A percentile compares a stretch with the other conserved stretches of the same genome.
phyloP scores from a whole-genome alignment of 2,797 vertebrate genomes.

The Enteromius mattozi region DNA sequence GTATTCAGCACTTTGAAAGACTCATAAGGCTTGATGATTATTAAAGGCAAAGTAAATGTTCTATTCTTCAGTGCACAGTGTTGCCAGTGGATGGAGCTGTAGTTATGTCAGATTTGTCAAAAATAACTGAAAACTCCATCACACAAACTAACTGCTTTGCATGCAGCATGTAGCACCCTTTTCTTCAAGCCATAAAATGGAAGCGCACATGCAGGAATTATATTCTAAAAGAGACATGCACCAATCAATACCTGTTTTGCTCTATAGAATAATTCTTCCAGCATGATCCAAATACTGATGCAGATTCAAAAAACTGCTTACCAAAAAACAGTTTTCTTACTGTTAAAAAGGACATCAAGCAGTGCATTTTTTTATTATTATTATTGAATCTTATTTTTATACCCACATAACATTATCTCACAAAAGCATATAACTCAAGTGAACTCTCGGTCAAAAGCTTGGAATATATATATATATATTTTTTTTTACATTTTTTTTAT shows the following conservation, averaged over 20 bases:
- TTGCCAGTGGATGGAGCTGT: conserved; percentile 40
- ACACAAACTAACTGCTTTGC: conserved; percentile 5
- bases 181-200: conserved; percentile 33
- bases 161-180: conserved; percentile 11
- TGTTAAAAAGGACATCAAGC: conserved; percentile 1
- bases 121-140: conserved; percentile 26
- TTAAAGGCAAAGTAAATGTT: not conserved
- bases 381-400: conserved; percentile 19
- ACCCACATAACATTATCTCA: not conserved
- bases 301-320: conserved; percentile 8
- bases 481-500: not conserved
- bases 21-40: not conserved
- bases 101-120: not conserved
- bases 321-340: not conserved
- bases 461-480: not conserved
- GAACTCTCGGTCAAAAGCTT: not conserved
- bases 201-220: conserved; percentile 16
- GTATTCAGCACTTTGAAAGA: not conserved
- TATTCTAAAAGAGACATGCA: conserved; percentile 30
- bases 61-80: not conserved
- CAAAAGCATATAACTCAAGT: not conserved
- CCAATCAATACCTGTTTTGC: conserved; percentile 24
- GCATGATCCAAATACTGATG: not conserved
- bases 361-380: not conserved
- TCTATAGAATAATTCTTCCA: conserved; percentile 14